phyloP scores from a whole-genome alignment of 2,888 invertebrate species.

The Drosophila quasianomalipes region DNA sequence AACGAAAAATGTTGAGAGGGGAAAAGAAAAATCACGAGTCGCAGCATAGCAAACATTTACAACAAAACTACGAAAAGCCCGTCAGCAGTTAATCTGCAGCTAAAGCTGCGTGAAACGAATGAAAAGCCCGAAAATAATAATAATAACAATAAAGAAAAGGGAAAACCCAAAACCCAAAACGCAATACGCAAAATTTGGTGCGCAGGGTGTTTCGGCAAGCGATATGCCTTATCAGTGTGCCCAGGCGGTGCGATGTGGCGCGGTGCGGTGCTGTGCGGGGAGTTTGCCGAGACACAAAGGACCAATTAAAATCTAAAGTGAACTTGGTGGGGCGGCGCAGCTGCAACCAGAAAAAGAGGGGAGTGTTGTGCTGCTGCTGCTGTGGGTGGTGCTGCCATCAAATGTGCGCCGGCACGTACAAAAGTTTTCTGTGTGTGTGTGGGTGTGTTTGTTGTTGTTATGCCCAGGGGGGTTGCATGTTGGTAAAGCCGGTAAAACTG shows the following conservation, averaged over 20 bases:
- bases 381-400: conserved; percentile 27
- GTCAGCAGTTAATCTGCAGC: conserved; percentile 73
- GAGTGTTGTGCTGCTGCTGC: neutral
- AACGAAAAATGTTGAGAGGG: neutral
- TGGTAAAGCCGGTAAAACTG: conserved; percentile 59
- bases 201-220: conserved; percentile 55
- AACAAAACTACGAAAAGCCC: conserved; percentile 49
- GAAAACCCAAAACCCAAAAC: conserved; percentile 17
- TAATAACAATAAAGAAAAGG: conserved; percentile 72
- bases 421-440: conserved; percentile 17
- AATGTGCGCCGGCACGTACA: conserved; percentile 65
- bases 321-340: conserved; percentile 47
- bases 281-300: conserved; percentile 72
- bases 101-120: conserved; percentile 83
- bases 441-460: conserved; percentile 31
- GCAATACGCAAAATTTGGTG: conserved; percentile 28
- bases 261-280: conserved; percentile 15
- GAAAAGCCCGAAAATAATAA: conserved; percentile 76
- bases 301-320: conserved; percentile 82
- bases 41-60: conserved; percentile 22
- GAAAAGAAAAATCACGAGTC: conserved; percentile 58
- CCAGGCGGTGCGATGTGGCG: conserved; percentile 13
- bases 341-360: conserved; percentile 29
- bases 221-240: conserved; percentile 73
- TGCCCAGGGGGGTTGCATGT: conserved; percentile 52